Evolutionary conservation across 2,797 vertebrate species (phyloP), one percentile per base, ranked within the genome.

Genomic region (Paratrypauchen microcephalus): DNA sequence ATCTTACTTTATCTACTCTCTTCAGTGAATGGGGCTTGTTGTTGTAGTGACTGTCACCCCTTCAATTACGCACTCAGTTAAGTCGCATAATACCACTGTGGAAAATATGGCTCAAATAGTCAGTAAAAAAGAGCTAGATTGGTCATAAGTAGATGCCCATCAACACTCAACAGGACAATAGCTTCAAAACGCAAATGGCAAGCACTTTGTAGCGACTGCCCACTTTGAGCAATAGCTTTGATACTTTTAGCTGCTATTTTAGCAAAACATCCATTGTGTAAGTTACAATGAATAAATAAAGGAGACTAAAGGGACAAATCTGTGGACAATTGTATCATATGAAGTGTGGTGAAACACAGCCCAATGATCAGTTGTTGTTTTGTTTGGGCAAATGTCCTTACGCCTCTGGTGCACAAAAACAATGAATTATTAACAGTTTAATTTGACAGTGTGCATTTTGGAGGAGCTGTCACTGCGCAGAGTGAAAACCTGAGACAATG

Each of bases 91-190:
- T 57, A 24, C 39, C 15, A 32, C 18, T 55, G 76, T 68, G 18
- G 54, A 28, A 76, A 75, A 74, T 32, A 61, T 52, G 55, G 59
- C 70, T 50, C 73, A 63, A 66, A 54, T 26, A 64, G 61, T 59
- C 13, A 24, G 26, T 19, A 68, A 71, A 56, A 56, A 70, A 61
- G 71, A 72, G 75, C 66, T 61, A 24, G 67, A 71, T 23, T 54
- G 66, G 57, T 69, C 72, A 82, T 70, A 74, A 81, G 84, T 71
- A 73, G 72, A 73, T 73, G 68, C 74, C 86, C 39, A 65, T 48
- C 70, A 85, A 70, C 81, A 76, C 81, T 81, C 65, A 70, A 65
- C 62, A 47, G 59, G 71, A 74, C 82, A 83, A 75, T 77, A 79
- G 75, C 63, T 82, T 61, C 57, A 81, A 71, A 77, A 73, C 76